Evolutionary conservation across 2,888 invertebrate species (phyloP).

Genomic region (Oligia fasciuncula): DNA sequence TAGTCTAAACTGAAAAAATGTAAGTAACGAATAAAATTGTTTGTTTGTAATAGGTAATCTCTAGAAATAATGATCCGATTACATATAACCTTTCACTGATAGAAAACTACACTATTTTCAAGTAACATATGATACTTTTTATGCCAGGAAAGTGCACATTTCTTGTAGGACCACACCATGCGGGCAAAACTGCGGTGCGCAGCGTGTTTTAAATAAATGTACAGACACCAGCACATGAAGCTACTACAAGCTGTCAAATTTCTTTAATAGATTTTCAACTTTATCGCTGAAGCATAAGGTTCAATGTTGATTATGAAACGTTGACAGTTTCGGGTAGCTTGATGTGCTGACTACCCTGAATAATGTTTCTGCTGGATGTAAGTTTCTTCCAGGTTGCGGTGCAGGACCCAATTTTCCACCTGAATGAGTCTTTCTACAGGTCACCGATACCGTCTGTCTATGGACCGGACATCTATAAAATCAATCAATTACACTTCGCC

Average conservation of each 20-base stretch:
- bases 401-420: slow-evolving; percentile 10
- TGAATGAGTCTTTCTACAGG: neutral
- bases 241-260: too few species aligned
- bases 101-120: neutral
- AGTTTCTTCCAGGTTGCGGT: neutral
- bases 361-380: neutral
- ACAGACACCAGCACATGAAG: too few species aligned
- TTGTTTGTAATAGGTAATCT: neutral
- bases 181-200: too few species aligned
- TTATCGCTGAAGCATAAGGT: too few species aligned
- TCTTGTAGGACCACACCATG: neutral
- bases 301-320: too few species aligned
- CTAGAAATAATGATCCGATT: neutral
- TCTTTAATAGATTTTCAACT: too few species aligned
- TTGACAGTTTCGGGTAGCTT: too few species aligned
- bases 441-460: neutral
- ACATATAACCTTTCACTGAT: too few species aligned
- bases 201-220: neutral
- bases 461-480: neutral
- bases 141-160: neutral
- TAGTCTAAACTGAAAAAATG: neutral
- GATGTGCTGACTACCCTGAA: neutral
- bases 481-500: slow-evolving; percentile 9
- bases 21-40: neutral
- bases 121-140: too few species aligned